These are phyloP conservation scores for Rafetus swinhoei DNA, from an alignment of 2,113 vertebrate species.

Conservation along the genomic window DNA sequence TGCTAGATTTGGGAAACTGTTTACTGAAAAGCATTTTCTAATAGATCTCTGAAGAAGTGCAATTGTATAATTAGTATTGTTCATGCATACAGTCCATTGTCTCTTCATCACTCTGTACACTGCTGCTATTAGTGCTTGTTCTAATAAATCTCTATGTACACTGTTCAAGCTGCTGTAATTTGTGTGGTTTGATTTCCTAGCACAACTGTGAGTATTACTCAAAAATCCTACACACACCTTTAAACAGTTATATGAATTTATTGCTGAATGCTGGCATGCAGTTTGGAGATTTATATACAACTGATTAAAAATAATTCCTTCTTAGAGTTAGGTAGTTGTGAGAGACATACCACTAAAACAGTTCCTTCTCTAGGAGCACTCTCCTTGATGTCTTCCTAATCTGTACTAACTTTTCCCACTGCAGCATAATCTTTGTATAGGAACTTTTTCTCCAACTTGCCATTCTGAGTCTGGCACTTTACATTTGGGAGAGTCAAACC, in stretches of 20 bases:
- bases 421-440: constrained; percentile 26
- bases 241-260: neutral
- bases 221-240: neutral
- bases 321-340: neutral
- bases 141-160: constrained; percentile 87
- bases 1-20: constrained; percentile 80
- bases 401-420: neutral
- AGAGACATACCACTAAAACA: neutral
- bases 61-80: constrained; percentile 85
- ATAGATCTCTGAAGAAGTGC: constrained; percentile 88
- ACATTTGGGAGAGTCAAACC: constrained; percentile 26
- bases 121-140: constrained; percentile 94
- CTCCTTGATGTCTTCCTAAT: neutral
- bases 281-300: neutral
- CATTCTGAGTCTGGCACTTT: constrained; percentile 12
- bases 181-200: constrained; percentile 55
- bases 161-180: constrained; percentile 58
- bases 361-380: neutral
- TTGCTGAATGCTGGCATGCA: neutral
- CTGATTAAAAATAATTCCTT: neutral
- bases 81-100: constrained; percentile 80
- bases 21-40: constrained; percentile 82
- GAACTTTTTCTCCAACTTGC: neutral
- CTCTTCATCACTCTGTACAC: constrained; percentile 85
- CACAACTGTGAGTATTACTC: neutral